Evolutionary conservation across 2,113 vertebrate genomes (phyloP).

Genomic region (Oophaga pumilio): DNA sequence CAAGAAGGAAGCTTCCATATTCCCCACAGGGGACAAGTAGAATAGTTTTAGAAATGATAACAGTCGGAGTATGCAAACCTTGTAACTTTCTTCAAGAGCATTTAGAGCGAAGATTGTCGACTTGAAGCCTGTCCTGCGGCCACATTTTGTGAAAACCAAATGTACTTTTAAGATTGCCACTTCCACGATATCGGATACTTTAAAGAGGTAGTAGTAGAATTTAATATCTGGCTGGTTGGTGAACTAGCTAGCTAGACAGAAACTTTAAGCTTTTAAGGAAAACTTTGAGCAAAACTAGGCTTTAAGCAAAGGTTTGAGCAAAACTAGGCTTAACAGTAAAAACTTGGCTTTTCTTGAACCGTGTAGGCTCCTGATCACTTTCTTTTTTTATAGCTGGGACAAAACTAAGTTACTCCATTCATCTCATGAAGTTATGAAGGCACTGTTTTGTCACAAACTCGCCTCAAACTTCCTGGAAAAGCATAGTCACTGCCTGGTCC

Average conservation of each 20-base stretch:
- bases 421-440: not conserved
- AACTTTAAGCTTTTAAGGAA: too few relatives aligned
- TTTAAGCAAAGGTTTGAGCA: too few relatives aligned
- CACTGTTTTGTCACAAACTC: not conserved
- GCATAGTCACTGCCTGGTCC: too few relatives aligned
- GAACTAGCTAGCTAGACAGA: not conserved
- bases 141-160: not conserved
- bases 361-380: not conserved
- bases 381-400: not conserved
- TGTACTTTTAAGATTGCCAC: not conserved
- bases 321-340: too few relatives aligned
- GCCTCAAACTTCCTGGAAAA: too few relatives aligned
- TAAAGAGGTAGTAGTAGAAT: not conserved
- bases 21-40: slow-evolving; percentile 29
- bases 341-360: too few relatives aligned
- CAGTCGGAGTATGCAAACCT: not conserved
- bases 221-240: not conserved
- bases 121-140: not conserved
- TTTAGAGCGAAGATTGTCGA: not conserved
- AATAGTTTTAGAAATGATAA: slow-evolving; percentile 6
- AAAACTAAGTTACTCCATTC: not conserved
- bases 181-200: not conserved
- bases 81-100: slow-evolving; percentile 3
- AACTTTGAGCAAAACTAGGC: too few relatives aligned
- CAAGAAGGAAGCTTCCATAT: slow-evolving; percentile 25